A percentile compares a stretch with the other conserved stretches of the same genome.
These are phyloP conservation scores for Lordiphosa collinella DNA, from an alignment of 1,140 invertebrate genomes.

Conservation along the genomic window DNA sequence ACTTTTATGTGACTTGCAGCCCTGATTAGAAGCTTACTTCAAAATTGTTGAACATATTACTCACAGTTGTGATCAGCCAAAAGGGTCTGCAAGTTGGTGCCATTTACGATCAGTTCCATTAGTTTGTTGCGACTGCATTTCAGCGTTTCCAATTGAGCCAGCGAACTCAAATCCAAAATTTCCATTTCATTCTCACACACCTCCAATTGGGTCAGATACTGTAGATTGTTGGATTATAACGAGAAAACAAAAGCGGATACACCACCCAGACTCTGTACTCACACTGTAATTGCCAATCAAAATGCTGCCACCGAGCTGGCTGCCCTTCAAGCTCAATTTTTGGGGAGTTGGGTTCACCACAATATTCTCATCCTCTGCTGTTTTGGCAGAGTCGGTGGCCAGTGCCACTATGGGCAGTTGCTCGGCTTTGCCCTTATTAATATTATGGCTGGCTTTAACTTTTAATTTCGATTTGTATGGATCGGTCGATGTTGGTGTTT, in stretches of 20 bases:
- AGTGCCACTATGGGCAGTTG: conserved; percentile 18
- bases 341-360: conserved; percentile 81
- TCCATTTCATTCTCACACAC: conserved; percentile 90
- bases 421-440: conserved; percentile 11
- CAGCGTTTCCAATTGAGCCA: conserved; percentile 85
- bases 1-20: too few relatives aligned
- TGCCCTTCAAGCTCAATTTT: conserved; percentile 87
- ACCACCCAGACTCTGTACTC: conserved; percentile 59
- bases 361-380: conserved; percentile 1
- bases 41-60: too few relatives aligned
- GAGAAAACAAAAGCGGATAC: not conserved
- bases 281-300: conserved; percentile 91
- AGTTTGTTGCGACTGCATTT: conserved; percentile 87
- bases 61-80: conserved; percentile 88
- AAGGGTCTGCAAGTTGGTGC: conserved; percentile 84
- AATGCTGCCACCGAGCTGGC: conserved; percentile 89
- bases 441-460: conserved; percentile 43
- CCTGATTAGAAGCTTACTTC: too few relatives aligned
- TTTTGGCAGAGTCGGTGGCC: conserved; percentile 4
- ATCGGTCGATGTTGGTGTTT: conserved; percentile 36
- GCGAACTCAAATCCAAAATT: conserved; percentile 86
- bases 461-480: conserved; percentile 68
- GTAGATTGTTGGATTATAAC: conserved; percentile 22
- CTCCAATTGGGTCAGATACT: conserved; percentile 87
- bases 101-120: conserved; percentile 85